A percentile compares a stretch with the other conserved stretches of the same genome.
These are phyloP conservation scores for Mixornis gularis DNA, from an alignment of 2,113 vertebrate genomes.

Conservation along the genomic window DNA sequence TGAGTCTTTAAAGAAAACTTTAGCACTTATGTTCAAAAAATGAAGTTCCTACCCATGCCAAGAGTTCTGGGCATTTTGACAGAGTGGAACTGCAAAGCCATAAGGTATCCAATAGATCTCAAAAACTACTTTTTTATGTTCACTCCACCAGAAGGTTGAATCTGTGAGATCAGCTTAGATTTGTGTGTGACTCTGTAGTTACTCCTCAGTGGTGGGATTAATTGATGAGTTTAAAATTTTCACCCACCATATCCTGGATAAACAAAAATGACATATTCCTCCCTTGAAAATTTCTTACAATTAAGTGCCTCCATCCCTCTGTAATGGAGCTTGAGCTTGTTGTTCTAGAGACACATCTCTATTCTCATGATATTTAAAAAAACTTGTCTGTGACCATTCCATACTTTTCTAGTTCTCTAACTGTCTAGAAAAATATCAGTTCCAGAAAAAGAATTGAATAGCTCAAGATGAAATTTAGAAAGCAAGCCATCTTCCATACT, in stretches of 20 bases:
- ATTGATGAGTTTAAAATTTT: background rate
- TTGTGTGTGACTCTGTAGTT: background rate
- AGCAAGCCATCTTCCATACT: background rate
- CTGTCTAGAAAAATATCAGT: background rate
- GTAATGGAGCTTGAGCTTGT: background rate
- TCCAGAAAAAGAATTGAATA: background rate
- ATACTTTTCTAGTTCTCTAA: background rate
- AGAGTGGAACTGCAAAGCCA: background rate
- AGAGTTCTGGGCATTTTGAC: background rate
- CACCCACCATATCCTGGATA: background rate
- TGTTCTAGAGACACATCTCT: background rate
- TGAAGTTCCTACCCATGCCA: background rate
- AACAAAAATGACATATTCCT: background rate
- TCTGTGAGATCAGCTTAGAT: background rate
- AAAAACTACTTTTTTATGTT: background rate
- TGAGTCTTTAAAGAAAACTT: background rate
- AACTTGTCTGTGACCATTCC: background rate
- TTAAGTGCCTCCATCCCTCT: background rate
- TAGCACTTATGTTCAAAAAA: background rate
- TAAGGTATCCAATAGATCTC: background rate
- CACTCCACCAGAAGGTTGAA: background rate
- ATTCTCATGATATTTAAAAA: background rate
- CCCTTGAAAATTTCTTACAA: background rate
- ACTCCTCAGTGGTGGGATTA: background rate
- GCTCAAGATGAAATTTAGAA: background rate